Base-by-base conservation (phyloP, 2,797 vertebrate species). In the Lateolabrax maculatus region DNA sequence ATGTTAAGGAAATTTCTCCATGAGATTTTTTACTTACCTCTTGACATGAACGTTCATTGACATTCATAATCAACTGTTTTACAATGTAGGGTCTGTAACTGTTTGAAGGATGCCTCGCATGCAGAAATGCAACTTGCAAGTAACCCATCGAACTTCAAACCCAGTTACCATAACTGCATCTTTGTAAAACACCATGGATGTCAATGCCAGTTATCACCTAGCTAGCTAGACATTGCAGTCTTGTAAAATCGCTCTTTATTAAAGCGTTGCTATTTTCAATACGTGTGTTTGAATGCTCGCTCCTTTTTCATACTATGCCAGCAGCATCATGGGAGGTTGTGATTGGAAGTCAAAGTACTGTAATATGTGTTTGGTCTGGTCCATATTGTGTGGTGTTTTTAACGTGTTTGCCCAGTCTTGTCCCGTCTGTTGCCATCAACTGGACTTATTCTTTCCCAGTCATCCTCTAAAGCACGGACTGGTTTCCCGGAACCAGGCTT, bases 251-350 rank as follows among this genome's bases (percentile, higher is more conserved):
- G 92, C 92, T 92, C 92, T 94, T 94, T 94, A 93, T 94, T 93
- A 93, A 94, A 94, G 90, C 93, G 87, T 94, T 94, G 92, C 91
- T 94, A 94, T 94, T 94, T 95, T 95, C 93, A 93, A 94, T 92
- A 91, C 80, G 73, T 90, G 87, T 91, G 93, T 94, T 92, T 91
- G 90, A 93, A 94, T 89, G 90, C 89, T 93, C 77, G 88, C 92
- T 93, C 89, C 89, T 93, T 91, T 92, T 91, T 93, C 88, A 91
- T 91, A 88, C 80, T 80, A 90, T 86, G 89, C 92, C 91, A 93
- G 92, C 92, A 91, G 86, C 87, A 90, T 89, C 89, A 83, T 84
- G 83, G 79, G 88, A 92, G 88, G 82, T 91, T 86, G 86, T 89
- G 90, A 88, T 83, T 91, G 89, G 79, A 87, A 89, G 87, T 91